A percentile compares a stretch with the other conserved stretches of the same genome.
Conservation (phyloP, 2,797 vertebrate genomes). For the Tadarida brasiliensis region DNA sequence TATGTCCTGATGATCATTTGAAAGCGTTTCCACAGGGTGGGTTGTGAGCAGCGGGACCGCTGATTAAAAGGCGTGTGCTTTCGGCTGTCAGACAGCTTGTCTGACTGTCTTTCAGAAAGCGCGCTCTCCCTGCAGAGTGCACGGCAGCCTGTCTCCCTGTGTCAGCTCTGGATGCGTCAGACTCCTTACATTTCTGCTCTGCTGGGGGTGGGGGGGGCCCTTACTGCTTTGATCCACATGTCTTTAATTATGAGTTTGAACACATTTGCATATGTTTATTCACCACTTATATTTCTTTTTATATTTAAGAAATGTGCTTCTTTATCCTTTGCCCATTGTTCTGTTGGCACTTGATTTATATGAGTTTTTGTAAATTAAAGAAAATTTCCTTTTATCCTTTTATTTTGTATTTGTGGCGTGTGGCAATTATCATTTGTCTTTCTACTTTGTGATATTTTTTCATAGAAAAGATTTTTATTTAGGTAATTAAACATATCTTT, state of each 20-base stretch:
- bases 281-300: neutral
- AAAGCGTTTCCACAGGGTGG: neutral
- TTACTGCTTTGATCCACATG: neutral
- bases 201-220: too few relatives aligned
- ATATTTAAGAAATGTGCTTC: neutral
- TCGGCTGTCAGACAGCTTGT: neutral
- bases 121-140: neutral
- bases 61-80: neutral
- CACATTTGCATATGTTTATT: neutral
- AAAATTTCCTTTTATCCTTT: neutral
- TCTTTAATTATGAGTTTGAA: neutral
- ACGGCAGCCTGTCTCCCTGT: neutral
- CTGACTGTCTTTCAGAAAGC: neutral
- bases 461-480: slow-evolving; percentile 37
- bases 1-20: neutral
- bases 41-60: neutral
- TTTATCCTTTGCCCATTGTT: neutral
- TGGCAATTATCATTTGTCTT: neutral
- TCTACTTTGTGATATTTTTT: slow-evolving; percentile 10
- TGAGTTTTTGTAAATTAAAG: neutral
- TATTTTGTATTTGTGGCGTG: neutral
- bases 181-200: neutral
- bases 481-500: neutral
- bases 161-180: neutral
- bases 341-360: neutral